Percentiles rank a stretch among this genome's conserved stretches.
phyloP scores from a whole-genome alignment of 2,113 vertebrate genomes.

The Tetrao urogallus region DNA sequence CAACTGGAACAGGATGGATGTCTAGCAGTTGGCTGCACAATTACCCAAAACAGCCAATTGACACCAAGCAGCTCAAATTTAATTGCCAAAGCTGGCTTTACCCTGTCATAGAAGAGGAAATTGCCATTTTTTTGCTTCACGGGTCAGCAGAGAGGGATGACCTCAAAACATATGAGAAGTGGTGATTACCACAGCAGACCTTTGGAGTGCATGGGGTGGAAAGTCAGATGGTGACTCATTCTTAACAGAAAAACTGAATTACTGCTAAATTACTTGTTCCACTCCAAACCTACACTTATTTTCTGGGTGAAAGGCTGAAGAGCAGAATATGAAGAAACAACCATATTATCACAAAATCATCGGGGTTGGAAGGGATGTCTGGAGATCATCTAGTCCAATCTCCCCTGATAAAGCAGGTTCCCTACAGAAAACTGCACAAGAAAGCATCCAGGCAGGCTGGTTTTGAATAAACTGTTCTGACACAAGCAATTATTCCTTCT shows the following conservation, averaged over 20 bases:
- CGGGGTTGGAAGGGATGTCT: no score
- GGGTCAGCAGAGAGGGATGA: not conserved
- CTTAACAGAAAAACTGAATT: not conserved
- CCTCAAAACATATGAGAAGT: not conserved
- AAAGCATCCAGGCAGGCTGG: no score
- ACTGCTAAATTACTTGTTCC: not conserved
- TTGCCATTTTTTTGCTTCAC: not conserved
- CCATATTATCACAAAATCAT: not conserved
- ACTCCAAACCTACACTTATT: not conserved
- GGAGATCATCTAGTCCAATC: no score
- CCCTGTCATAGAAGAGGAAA: not conserved
- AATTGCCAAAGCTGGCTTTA: not conserved
- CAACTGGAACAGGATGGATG: accelerated
- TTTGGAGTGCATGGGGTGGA: not conserved
- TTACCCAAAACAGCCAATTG: not conserved
- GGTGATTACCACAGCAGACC: not conserved
- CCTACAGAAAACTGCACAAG: no score
- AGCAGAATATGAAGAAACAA: not conserved
- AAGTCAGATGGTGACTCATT: not conserved
- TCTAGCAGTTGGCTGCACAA: not conserved
- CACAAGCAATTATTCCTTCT: no score
- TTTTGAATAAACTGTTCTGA: no score
- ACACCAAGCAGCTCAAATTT: not conserved
- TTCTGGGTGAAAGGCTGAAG: not conserved
- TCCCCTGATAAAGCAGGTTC: no score